These are phyloP conservation scores for Lithophane semibrunnea DNA, from an alignment of 2,888 invertebrate species.

Conservation along the genomic window DNA sequence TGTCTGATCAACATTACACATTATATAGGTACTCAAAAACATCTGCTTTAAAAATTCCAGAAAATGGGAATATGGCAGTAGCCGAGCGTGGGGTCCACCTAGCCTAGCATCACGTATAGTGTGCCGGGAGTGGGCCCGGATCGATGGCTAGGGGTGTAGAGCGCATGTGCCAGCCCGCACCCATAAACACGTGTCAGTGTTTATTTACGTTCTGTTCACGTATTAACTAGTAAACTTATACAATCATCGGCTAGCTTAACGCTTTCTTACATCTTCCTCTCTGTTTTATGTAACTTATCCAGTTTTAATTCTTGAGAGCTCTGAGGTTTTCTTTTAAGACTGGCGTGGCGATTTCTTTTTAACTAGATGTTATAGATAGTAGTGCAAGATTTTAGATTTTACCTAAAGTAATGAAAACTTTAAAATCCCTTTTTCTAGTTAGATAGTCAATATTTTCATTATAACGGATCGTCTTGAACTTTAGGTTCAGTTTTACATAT, in stretches of 20 bases:
- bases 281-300: constrained; percentile 1
- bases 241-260: constrained; percentile 53
- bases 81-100: constrained; percentile 31
- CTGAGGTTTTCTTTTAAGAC: background rate
- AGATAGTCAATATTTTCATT: constrained; percentile 2
- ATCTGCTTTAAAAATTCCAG: constrained; percentile 3
- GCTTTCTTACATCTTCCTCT: constrained; percentile 32
- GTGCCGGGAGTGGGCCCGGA: constrained; percentile 71
- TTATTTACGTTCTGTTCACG: constrained; percentile 88
- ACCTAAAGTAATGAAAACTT: background rate
- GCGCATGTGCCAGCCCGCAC: constrained; percentile 84
- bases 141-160: constrained; percentile 72
- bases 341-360: constrained; percentile 4
- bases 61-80: constrained; percentile 23
- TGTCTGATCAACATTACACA: background rate
- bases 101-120: constrained; percentile 74
- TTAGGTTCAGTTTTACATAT: background rate
- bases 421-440: background rate
- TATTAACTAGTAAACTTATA: constrained; percentile 71
- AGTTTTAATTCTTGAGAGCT: constrained; percentile 7
- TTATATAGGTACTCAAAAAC: background rate
- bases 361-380: too few relatives aligned
- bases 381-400: background rate
- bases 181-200: constrained; percentile 88
- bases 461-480: background rate